Conservation (phyloP, 2,888 invertebrate species). For the Thymelicus acteon region DNA sequence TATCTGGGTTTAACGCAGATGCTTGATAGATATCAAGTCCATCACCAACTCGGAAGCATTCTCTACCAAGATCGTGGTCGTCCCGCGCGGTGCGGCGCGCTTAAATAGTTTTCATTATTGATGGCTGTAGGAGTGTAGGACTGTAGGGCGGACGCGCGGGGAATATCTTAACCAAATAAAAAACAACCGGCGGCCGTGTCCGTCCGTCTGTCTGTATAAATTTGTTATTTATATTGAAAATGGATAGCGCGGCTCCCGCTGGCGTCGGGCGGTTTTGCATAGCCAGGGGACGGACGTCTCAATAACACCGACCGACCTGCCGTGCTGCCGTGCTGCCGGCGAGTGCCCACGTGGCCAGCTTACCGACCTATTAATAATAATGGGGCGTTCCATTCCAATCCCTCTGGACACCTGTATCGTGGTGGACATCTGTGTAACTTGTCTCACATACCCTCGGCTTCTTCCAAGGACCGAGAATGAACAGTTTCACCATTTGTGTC, state of each 20-base stretch:
- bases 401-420: too few relatives aligned
- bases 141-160: conserved; percentile 48
- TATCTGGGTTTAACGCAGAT: too few relatives aligned
- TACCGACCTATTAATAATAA: too few relatives aligned
- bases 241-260: conserved; percentile 20
- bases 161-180: conserved; percentile 45
- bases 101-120: conserved; percentile 51
- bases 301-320: background rate
- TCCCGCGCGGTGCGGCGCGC: conserved; percentile 40
- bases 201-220: conserved; percentile 34
- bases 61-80: conserved; percentile 3
- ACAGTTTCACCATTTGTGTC: too few relatives aligned
- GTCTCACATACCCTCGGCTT: too few relatives aligned
- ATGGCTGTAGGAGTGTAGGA: conserved; percentile 51
- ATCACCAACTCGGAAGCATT: too few relatives aligned
- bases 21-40: too few relatives aligned
- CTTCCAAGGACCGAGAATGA: too few relatives aligned
- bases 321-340: background rate
- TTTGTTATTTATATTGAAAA: conserved; percentile 33
- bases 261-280: conserved; percentile 25
- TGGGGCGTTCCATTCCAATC: too few relatives aligned
- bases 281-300: conserved; percentile 2
- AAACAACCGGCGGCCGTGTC: conserved; percentile 34
- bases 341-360: background rate
- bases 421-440: too few relatives aligned